Conservation (phyloP, 1,140 invertebrate genomes). For the Drosophila novamexicana region DNA sequence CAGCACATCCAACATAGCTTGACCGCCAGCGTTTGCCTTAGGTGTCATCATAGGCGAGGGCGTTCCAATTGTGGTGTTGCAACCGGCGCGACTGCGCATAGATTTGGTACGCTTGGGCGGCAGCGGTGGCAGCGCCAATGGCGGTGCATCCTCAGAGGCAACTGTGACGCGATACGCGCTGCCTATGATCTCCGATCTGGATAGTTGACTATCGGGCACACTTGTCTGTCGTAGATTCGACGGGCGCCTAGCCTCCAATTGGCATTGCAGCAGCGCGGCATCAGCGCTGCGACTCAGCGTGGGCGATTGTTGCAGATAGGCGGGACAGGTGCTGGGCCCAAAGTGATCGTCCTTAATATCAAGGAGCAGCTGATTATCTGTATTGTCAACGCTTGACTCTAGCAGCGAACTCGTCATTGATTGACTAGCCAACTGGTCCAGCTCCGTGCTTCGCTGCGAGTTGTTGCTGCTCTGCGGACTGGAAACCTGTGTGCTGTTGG, state of each 20-base stretch:
- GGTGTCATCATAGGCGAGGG: not conserved
- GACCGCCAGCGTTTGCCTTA: conserved; percentile 44
- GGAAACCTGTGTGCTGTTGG: conserved; percentile 56
- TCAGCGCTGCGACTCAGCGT: conserved; percentile 75
- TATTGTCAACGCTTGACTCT: conserved; percentile 11
- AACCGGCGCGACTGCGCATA: conserved; percentile 43
- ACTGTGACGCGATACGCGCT: conserved; percentile 57
- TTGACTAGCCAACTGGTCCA: not conserved
- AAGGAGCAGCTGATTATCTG: conserved; percentile 51
- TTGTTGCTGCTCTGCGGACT: conserved; percentile 69
- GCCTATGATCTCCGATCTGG: conserved; percentile 74
- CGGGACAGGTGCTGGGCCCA: conserved; percentile 70
- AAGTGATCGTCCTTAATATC: conserved; percentile 84
- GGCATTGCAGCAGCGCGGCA: conserved; percentile 52
- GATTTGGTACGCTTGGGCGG: conserved; percentile 80
- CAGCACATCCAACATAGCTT: conserved; percentile 88
- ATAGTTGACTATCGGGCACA: conserved; percentile 36
- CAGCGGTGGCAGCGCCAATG: conserved; percentile 60
- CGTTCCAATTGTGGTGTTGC: not conserved
- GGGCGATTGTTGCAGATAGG: conserved; percentile 59
- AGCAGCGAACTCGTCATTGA: conserved; percentile 13
- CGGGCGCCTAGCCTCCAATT: conserved; percentile 9
- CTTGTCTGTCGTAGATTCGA: not conserved
- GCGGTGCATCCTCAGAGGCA: conserved; percentile 64
- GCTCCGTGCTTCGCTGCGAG: conserved; percentile 52